These are phyloP conservation scores for Zosterops borbonicus DNA, from an alignment of 2,113 vertebrate genomes.

Conservation along the genomic window DNA sequence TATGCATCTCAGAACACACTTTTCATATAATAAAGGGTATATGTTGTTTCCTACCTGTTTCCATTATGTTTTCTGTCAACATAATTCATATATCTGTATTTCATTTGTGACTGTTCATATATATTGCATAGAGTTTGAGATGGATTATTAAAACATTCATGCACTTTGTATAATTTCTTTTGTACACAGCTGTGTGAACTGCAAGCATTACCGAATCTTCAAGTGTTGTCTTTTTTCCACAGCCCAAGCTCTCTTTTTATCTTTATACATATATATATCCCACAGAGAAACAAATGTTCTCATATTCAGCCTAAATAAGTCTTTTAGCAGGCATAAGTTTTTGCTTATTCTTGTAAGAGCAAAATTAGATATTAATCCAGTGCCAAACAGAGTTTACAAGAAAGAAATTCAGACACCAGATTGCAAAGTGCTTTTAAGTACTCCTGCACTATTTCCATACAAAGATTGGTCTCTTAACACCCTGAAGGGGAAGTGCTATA, in stretches of 20 bases:
- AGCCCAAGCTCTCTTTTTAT: neutral
- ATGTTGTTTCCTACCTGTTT: neutral
- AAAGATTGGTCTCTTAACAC: neutral
- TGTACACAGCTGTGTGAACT: neutral
- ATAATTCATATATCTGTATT: neutral
- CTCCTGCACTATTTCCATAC: slow-evolving; percentile 19
- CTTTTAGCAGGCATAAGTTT: slow-evolving; percentile 52
- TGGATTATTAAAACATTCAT: slow-evolving; percentile 8
- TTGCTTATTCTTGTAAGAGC: slow-evolving; percentile 64
- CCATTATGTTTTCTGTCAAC: neutral
- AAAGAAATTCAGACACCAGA: slow-evolving; percentile 51
- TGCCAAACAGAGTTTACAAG: slow-evolving; percentile 47
- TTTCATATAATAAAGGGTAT: neutral
- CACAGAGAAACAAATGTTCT: slow-evolving; percentile 33
- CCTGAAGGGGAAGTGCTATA: neutral
- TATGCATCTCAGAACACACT: neutral
- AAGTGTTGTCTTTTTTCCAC: neutral
- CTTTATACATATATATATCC: neutral
- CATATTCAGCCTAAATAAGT: slow-evolving; percentile 42
- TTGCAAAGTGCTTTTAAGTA: slow-evolving; percentile 46
- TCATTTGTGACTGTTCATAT: neutral
- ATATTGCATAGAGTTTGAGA: slow-evolving; percentile 8
- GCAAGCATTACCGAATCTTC: neutral
- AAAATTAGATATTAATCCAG: slow-evolving; percentile 68
- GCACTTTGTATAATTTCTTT: neutral